Evolutionary conservation across 2,888 invertebrate species (phyloP).

Genomic region (Mycalesis mineus): DNA sequence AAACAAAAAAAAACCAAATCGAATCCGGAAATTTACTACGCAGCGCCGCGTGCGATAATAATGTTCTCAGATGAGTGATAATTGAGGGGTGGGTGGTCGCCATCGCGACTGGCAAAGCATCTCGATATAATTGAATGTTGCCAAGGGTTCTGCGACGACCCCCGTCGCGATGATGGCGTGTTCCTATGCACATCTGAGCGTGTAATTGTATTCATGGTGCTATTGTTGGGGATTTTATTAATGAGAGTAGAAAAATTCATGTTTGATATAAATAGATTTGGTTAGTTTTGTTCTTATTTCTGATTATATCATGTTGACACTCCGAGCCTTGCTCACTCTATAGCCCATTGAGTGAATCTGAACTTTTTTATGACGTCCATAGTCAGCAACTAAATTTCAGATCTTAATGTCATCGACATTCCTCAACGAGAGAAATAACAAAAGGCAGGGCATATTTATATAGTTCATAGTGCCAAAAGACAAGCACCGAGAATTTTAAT

Average conservation of each 20-base stretch:
- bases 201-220: conserved; percentile 16
- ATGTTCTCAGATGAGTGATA: conserved; percentile 26
- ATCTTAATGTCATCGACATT: no score
- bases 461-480: no score
- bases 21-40: background rate
- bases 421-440: no score
- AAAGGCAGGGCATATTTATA: no score
- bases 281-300: no score
- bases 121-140: conserved; percentile 30
- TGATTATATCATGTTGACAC: no score
- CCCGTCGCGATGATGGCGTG: conserved; percentile 19
- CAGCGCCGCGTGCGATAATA: background rate
- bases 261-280: background rate
- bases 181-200: conserved; percentile 24
- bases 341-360: no score
- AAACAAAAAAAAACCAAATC: background rate
- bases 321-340: no score
- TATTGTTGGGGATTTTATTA: conserved; percentile 9
- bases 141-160: conserved; percentile 17
- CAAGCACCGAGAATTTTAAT: no score
- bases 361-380: no score
- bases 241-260: conserved; percentile 9
- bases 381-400: no score
- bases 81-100: conserved; percentile 31
- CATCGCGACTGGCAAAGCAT: conserved; percentile 26